phyloP scores from a whole-genome alignment of 2,113 vertebrate species.

The Steatornis caripensis region DNA sequence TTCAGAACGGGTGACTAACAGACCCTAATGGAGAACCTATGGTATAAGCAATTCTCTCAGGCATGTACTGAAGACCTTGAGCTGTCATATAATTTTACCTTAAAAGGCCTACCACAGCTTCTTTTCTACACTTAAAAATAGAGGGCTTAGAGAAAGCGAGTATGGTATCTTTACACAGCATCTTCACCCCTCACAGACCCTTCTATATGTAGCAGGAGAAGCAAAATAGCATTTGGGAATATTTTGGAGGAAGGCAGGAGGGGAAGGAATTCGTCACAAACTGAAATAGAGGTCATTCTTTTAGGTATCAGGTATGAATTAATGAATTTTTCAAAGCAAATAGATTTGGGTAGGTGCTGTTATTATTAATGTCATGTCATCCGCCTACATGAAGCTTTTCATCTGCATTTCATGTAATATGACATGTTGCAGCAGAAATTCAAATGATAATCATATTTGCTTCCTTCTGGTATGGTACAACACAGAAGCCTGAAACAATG shows the following conservation, averaged over 20 bases:
- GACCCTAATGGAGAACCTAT: neutral
- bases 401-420: neutral
- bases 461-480: neutral
- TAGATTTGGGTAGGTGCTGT: neutral
- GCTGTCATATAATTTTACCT: neutral
- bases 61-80: neutral
- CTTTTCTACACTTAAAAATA: neutral
- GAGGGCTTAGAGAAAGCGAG: neutral
- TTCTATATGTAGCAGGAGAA: neutral
- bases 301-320: neutral
- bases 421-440: neutral
- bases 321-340: neutral
- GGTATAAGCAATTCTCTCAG: accelerated
- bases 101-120: neutral
- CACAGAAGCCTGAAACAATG: slow-evolving; percentile 5
- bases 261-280: neutral
- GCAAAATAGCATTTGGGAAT: neutral
- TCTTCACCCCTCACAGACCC: neutral
- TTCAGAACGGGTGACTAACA: neutral
- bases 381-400: neutral
- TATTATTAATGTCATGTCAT: neutral
- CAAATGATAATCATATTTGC: neutral
- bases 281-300: neutral
- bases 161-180: neutral
- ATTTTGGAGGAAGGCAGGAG: neutral